Conservation (phyloP, 2,888 invertebrate species). For the Quadroppia sp. region DNA sequence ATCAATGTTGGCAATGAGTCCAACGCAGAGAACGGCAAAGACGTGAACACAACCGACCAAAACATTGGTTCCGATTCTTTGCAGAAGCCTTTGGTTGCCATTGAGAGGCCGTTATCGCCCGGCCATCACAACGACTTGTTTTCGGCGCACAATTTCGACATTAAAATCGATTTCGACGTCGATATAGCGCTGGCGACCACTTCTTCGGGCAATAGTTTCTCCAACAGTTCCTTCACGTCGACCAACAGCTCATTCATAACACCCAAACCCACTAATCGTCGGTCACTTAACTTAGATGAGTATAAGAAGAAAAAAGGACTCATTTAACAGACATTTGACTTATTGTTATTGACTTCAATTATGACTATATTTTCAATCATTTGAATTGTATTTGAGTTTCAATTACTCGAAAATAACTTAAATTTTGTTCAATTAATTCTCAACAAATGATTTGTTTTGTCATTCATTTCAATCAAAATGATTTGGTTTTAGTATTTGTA, state of each 20-base stretch:
- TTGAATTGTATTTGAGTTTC: background rate
- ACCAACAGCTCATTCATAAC: conserved; percentile 65
- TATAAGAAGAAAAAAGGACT: conserved; percentile 89
- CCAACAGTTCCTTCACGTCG: conserved; percentile 69
- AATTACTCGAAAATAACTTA: too few relatives aligned
- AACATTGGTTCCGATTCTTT: conserved; percentile 47
- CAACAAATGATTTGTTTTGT: too few relatives aligned
- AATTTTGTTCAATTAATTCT: too few relatives aligned
- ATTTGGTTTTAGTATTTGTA: too few relatives aligned
- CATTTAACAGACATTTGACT: conserved; percentile 58
- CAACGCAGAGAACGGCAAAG: conserved; percentile 36
- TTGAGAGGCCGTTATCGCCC: conserved; percentile 3
- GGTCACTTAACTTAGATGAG: conserved; percentile 82
- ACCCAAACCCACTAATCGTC: conserved; percentile 69
- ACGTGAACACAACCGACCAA: background rate
- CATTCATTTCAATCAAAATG: too few relatives aligned
- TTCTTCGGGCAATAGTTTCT: conserved; percentile 60
- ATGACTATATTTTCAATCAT: background rate
- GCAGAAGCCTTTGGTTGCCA: background rate
- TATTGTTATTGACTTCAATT: background rate
- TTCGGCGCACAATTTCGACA: conserved; percentile 87
- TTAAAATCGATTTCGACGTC: conserved; percentile 72
- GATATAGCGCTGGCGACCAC: conserved; percentile 62
- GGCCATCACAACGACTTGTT: conserved; percentile 56
- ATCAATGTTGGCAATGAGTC: conserved; percentile 44